Evolutionary conservation across 2,113 vertebrate genomes (phyloP).

Genomic region (Gulo gulo): DNA sequence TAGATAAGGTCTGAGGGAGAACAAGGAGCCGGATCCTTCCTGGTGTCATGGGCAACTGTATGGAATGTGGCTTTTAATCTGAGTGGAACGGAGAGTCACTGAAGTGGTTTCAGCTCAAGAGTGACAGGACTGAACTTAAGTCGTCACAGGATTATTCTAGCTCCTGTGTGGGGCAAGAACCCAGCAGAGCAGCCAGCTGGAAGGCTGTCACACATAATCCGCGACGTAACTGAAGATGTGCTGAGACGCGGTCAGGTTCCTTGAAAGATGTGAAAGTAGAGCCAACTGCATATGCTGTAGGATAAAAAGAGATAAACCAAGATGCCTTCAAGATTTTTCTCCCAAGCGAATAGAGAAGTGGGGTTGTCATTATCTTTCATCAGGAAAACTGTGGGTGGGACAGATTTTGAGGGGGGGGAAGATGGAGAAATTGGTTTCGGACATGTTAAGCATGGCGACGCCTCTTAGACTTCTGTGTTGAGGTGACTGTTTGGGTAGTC

Average conservation of each 20-base stretch:
- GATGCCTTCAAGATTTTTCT: background rate
- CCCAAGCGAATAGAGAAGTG: background rate
- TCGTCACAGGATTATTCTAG: background rate
- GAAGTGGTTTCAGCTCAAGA: background rate
- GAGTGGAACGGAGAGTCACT: background rate
- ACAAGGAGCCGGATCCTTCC: background rate
- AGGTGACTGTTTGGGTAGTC: background rate
- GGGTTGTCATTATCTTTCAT: background rate
- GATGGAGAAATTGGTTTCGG: background rate
- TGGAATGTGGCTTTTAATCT: background rate
- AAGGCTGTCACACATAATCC: background rate
- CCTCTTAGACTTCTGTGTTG: background rate
- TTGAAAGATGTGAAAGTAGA: background rate
- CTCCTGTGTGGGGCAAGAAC: background rate
- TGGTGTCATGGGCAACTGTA: accelerated
- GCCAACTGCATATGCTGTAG: background rate
- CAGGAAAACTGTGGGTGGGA: background rate
- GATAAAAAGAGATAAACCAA: background rate
- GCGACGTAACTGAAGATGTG: background rate
- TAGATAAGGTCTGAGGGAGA: background rate
- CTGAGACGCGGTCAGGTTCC: background rate
- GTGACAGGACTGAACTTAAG: background rate
- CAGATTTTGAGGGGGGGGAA: background rate
- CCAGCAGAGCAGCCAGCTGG: background rate
- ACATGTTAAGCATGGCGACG: background rate